These are phyloP conservation scores for Tanypteryx hageni DNA, from an alignment of 2,888 invertebrate genomes.

Conservation along the genomic window DNA sequence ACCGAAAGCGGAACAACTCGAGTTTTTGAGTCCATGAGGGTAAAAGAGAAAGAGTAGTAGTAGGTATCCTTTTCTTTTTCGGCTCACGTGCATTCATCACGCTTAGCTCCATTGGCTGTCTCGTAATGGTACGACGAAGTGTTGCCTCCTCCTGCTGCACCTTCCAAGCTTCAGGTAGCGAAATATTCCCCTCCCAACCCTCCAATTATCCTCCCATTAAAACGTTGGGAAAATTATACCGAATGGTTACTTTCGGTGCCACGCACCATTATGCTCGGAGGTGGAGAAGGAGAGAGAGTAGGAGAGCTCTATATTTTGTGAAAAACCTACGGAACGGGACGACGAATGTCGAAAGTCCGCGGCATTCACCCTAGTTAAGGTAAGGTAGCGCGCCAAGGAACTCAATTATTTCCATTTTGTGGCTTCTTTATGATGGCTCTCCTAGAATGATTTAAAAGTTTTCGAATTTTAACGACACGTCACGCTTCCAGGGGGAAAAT, in stretches of 20 bases:
- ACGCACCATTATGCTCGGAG: constrained; percentile 36
- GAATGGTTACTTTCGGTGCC: constrained; percentile 22
- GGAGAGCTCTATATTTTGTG: no score
- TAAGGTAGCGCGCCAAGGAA: neutral
- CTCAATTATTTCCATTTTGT: neutral
- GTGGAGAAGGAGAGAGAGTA: neutral
- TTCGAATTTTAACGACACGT: neutral
- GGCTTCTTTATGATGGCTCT: neutral
- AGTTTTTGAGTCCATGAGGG: neutral
- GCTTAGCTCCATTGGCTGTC: neutral
- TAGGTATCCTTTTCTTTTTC: neutral
- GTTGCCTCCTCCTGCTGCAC: neutral
- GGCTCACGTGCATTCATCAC: neutral
- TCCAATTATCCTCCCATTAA: constrained; percentile 48
- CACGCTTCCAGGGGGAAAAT: neutral
- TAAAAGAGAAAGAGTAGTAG: neutral
- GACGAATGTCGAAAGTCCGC: neutral
- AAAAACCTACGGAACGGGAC: neutral
- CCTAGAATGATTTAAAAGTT: neutral
- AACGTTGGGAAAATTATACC: constrained; percentile 29
- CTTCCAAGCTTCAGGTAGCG: constrained; percentile 37
- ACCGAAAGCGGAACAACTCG: neutral
- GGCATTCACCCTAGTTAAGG: neutral
- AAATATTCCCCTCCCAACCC: constrained; percentile 18
- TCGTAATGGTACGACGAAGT: neutral